Base-by-base conservation (phyloP, 2,113 vertebrate genomes). In the Cololabis saira region DNA sequence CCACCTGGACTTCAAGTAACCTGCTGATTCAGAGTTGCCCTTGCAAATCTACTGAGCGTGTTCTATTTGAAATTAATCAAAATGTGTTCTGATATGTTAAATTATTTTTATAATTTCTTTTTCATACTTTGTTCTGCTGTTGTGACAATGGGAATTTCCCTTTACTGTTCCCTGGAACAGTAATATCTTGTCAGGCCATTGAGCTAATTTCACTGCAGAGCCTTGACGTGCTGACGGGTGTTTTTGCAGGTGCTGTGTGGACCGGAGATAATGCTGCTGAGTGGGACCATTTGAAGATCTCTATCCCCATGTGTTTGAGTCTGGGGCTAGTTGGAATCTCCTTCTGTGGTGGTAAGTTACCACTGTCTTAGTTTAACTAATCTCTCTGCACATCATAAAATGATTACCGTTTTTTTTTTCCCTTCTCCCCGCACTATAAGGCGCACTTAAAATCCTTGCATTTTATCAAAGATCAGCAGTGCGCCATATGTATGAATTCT, bases 201-300 rank as follows among this genome's bases (percentile, higher is more conserved):
- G 33, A 3, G 1, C 10, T 37, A 37, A 37, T 50, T 57, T n/a
- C 8, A 15, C 17, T 17, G 1, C n/a, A 66, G 21, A 4, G 6
- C 7, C 19, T 24, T 16, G 4, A 22, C 3, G 6, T 30, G 12
- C 11, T 57, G 33, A 42, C 1, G 58, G 33, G 11, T 44, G 12
- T 78, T 61, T 49, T 7, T 79, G 22, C 73, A 98, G 96, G 96
- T 47, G 95, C 96, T 0, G 93, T 97, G 37, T 98, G 96, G 96
- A 98, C 96, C 0, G 96, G 96, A 1, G 96, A 98, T 74, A 98
- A 98, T 19, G 90, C 95, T 15, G 96, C 96, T 0, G 96, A 97
- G 45, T 97, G 96, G 96, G 95, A 93, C 0, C 96, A 98, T 47
- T 81, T 98, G 65, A 96, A 95, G 84, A 94, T 97, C 18, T 94